Percentiles rank a stretch among this genome's conserved stretches.
These are phyloP conservation scores for Amiota minor DNA, from an alignment of 2,888 invertebrate species.

Conservation along the genomic window DNA sequence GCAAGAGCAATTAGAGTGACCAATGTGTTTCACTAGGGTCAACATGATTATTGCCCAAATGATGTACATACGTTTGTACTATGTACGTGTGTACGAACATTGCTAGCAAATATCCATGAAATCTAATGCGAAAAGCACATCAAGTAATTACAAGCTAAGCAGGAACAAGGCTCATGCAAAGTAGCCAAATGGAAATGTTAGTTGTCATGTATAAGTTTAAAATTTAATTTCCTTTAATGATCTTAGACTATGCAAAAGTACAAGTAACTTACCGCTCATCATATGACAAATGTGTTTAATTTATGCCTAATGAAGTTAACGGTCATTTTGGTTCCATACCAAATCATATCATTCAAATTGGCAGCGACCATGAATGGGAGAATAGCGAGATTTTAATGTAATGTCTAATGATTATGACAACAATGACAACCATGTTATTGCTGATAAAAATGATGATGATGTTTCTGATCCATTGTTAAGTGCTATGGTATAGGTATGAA, in stretches of 20 bases:
- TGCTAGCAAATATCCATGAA: constrained; percentile 48
- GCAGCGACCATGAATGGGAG: constrained; percentile 6
- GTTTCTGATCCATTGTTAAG: background rate
- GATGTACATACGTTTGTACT: constrained; percentile 39
- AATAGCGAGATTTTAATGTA: too few species aligned
- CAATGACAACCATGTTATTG: background rate
- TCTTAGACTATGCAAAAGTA: too few species aligned
- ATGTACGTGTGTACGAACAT: too few species aligned
- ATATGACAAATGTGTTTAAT: background rate
- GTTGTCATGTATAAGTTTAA: too few species aligned
- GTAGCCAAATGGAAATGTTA: too few species aligned
- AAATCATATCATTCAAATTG: constrained; percentile 33
- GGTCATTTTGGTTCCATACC: constrained; percentile 33
- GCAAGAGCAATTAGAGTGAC: constrained; percentile 49
- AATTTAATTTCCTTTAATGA: too few species aligned
- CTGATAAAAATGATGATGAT: constrained; percentile 10
- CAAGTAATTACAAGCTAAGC: constrained; percentile 51
- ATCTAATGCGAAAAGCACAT: constrained; percentile 54
- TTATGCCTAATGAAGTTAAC: constrained; percentile 47
- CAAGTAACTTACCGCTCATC: too few species aligned
- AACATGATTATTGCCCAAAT: constrained; percentile 4
- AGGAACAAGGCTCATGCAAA: too few species aligned
- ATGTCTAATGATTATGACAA: constrained; percentile 7
- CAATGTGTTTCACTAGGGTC: background rate
- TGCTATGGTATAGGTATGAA: too few species aligned